phyloP scores from a whole-genome alignment of 2,888 invertebrate species.

The Agrochola circellaris region DNA sequence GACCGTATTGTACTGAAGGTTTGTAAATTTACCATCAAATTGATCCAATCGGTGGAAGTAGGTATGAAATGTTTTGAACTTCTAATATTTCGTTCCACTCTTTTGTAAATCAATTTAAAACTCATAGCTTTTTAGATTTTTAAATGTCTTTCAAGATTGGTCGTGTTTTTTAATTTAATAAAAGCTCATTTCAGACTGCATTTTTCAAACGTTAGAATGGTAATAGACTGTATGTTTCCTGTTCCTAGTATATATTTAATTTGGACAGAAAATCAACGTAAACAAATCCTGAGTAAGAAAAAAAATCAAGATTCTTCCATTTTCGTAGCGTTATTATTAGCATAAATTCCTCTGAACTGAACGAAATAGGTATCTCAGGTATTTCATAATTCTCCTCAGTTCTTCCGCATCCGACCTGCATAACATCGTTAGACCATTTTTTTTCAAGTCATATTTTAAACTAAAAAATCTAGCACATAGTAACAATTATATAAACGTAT shows the following conservation, averaged over 20 bases:
- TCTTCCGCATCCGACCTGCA: slow-evolving; percentile 30
- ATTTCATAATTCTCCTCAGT: slow-evolving; percentile 10
- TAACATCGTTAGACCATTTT: slow-evolving; percentile 5
- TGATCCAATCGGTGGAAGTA: background rate
- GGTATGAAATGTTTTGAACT: background rate
- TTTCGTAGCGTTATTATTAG: no score
- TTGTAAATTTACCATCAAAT: background rate
- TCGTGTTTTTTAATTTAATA: no score
- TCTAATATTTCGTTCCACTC: no score
- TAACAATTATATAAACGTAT: slow-evolving; percentile 37
- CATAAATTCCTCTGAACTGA: background rate
- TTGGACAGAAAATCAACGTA: background rate
- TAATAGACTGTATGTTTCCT: background rate
- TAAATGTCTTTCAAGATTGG: no score
- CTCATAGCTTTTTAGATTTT: background rate
- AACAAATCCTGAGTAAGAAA: no score
- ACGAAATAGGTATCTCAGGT: background rate
- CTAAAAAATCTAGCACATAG: slow-evolving; percentile 30
- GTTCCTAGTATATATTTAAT: background rate
- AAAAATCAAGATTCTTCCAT: background rate
- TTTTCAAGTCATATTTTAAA: background rate
- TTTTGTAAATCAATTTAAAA: background rate
- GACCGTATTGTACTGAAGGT: background rate
- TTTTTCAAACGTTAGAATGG: background rate
- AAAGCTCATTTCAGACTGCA: no score